A percentile compares a stretch with the other conserved stretches of the same genome.
phyloP scores from a whole-genome alignment of 2,113 vertebrate genomes.

The Rallus limicola region DNA sequence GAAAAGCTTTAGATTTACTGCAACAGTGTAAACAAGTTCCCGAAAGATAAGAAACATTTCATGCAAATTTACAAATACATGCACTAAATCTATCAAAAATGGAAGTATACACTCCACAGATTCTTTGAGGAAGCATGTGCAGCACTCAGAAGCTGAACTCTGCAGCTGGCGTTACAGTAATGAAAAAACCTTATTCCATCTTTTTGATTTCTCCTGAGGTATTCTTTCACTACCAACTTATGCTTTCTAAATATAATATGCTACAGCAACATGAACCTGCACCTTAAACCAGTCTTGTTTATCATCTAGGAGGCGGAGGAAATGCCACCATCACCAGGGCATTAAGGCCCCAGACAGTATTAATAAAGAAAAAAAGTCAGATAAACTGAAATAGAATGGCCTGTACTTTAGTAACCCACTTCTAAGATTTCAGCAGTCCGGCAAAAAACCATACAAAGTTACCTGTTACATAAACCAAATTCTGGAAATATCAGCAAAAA shows the following conservation, averaged over 20 bases:
- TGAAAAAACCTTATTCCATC: slow-evolving; percentile 26
- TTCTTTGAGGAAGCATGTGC: slow-evolving; percentile 41
- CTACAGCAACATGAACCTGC: slow-evolving; percentile 24
- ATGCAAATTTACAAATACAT: neutral
- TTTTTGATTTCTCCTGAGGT: slow-evolving; percentile 17
- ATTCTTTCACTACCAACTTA: slow-evolving; percentile 20
- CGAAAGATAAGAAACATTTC: neutral
- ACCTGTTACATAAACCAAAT: slow-evolving; percentile 54
- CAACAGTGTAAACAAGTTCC: neutral
- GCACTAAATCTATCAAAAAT: slow-evolving; percentile 23
- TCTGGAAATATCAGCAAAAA: slow-evolving; percentile 47
- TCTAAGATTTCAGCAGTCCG: slow-evolving; percentile 33
- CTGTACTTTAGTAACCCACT: slow-evolving; percentile 44
- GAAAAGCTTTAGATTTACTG: neutral
- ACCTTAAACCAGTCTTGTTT: slow-evolving; percentile 30
- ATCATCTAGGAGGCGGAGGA: neutral
- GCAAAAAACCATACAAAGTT: slow-evolving; percentile 18
- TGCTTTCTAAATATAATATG: slow-evolving; percentile 44
- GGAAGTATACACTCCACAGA: slow-evolving; percentile 43
- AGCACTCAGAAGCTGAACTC: slow-evolving; percentile 35
- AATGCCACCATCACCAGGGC: slow-evolving; percentile 35
- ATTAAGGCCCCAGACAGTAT: slow-evolving; percentile 42
- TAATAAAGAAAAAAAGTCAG: slow-evolving; percentile 57
- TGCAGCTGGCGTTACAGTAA: slow-evolving; percentile 36
- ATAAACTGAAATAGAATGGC: slow-evolving; percentile 57